Evolutionary conservation across 1,140 invertebrate genomes (phyloP).

Genomic region (Lanistes nyassanus): DNA sequence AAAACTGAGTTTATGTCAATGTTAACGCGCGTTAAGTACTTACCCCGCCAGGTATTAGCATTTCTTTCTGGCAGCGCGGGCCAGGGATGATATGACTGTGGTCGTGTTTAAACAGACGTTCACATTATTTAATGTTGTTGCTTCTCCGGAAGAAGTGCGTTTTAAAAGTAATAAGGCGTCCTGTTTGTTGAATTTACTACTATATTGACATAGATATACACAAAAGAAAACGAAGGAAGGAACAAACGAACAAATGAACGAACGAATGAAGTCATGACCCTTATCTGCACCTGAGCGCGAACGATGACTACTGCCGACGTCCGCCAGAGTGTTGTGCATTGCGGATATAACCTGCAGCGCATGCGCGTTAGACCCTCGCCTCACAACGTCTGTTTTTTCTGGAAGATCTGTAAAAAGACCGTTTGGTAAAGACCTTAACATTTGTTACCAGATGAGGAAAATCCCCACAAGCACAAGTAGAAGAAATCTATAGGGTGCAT

Average conservation of each 20-base stretch:
- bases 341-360: conserved; percentile 23
- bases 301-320: not conserved
- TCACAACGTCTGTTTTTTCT: not conserved
- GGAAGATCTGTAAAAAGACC: no score
- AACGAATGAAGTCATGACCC: no score
- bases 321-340: not conserved
- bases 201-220: not conserved
- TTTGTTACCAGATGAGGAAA: no score
- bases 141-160: not conserved
- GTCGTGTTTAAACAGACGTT: no score
- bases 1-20: not conserved
- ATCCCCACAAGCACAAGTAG: no score
- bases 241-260: not conserved
- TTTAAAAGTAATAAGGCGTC: not conserved
- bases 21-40: not conserved
- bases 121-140: no score
- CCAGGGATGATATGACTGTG: no score
- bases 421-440: no score
- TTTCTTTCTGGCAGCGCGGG: no score
- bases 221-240: not conserved
- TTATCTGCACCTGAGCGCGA: conserved; percentile 11
- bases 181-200: not conserved
- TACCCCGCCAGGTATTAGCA: not conserved
- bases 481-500: no score
- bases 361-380: conserved; percentile 17